Percentiles rank a stretch among this genome's conserved stretches.
phyloP scores from a whole-genome alignment of 2,888 invertebrate genomes.

The Drosophila limbata region DNA sequence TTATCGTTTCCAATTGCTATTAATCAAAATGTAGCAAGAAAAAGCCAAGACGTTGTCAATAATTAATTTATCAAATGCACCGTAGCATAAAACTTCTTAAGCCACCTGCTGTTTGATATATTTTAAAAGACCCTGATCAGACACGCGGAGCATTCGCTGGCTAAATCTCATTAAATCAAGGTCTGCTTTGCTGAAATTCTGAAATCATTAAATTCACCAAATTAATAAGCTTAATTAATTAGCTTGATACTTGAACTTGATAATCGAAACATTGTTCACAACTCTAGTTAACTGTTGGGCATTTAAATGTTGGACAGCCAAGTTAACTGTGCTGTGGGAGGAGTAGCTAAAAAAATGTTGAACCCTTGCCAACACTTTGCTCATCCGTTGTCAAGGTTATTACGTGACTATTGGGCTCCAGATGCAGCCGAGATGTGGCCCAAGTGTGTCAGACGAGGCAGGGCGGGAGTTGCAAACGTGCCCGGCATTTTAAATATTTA shows the following conservation, averaged over 20 bases:
- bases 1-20: constrained; percentile 1
- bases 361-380: constrained; percentile 62
- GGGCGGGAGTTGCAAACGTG: constrained; percentile 47
- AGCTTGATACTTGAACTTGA: constrained; percentile 45
- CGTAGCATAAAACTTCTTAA: constrained; percentile 27
- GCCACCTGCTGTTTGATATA: constrained; percentile 38
- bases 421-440: constrained; percentile 63
- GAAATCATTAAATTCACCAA: background rate
- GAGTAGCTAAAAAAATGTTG: constrained; percentile 28
- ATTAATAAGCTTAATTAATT: constrained; percentile 23
- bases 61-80: constrained; percentile 34
- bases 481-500: constrained; percentile 36
- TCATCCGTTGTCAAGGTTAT: constrained; percentile 67
- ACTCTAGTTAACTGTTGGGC: constrained; percentile 1
- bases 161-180: constrained; percentile 17
- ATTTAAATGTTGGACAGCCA: constrained; percentile 8
- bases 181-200: constrained; percentile 6
- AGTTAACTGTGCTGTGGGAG: constrained; percentile 17
- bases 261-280: constrained; percentile 4
- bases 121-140: constrained; percentile 34
- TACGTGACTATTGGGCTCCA: constrained; percentile 67
- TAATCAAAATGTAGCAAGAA: constrained; percentile 18
- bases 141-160: constrained; percentile 8
- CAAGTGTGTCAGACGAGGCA: constrained; percentile 57
- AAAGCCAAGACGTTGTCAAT: background rate